These are phyloP conservation scores for Chloebia gouldiae DNA, from an alignment of 2,113 vertebrate species.

Conservation along the genomic window DNA sequence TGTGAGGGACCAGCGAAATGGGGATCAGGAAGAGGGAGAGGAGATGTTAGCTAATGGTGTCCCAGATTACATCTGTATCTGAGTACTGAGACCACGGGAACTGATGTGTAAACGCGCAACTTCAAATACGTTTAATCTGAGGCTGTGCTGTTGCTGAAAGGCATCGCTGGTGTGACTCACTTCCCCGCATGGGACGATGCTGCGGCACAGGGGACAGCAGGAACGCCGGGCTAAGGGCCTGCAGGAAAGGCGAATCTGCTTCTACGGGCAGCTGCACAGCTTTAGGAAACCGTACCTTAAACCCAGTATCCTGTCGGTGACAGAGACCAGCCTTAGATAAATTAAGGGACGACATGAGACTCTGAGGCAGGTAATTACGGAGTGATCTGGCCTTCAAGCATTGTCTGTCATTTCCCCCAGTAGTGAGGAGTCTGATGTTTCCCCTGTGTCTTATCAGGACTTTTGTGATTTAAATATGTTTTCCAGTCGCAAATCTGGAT, in stretches of 20 bases:
- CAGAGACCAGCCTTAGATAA: neutral
- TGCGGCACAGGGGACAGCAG: neutral
- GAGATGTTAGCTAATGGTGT: neutral
- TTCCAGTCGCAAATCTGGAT: neutral
- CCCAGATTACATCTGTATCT: neutral
- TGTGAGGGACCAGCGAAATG: neutral
- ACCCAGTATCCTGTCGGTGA: slow-evolving; percentile 21
- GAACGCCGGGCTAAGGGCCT: accelerated
- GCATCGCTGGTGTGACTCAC: neutral
- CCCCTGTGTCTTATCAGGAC: neutral
- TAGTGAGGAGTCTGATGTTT: neutral
- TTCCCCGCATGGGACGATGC: neutral
- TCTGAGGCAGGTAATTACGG: neutral
- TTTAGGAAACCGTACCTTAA: slow-evolving; percentile 27
- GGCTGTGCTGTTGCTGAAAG: neutral
- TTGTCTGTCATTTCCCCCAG: neutral
- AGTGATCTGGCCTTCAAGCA: neutral
- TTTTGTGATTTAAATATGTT: neutral
- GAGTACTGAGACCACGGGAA: neutral
- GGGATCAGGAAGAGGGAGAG: neutral
- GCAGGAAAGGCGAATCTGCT: slow-evolving; percentile 20
- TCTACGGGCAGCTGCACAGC: neutral
- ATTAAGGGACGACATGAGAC: neutral
- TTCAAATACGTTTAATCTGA: neutral
- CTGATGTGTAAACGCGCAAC: accelerated